Evolutionary conservation across 2,888 invertebrate species (phyloP).

Genomic region (Rambutsinella grinnellia): DNA sequence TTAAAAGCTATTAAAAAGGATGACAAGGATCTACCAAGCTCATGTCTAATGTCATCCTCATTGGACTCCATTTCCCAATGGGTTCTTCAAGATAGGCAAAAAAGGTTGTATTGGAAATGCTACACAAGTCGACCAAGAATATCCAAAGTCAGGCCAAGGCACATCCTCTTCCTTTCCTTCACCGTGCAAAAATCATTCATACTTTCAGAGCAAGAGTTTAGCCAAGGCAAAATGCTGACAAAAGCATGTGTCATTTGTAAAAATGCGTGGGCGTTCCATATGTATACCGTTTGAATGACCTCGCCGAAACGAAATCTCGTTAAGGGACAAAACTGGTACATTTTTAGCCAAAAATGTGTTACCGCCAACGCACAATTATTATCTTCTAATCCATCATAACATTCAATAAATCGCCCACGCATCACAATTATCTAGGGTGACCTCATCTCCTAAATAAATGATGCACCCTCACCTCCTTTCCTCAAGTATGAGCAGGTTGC

Average conservation of each 20-base stretch:
- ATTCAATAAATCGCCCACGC: background rate
- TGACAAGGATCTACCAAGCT: constrained; percentile 32
- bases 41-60: constrained; percentile 8
- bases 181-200: background rate
- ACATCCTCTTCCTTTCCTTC: constrained; percentile 56
- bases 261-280: too few species aligned
- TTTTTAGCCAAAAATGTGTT: too few species aligned
- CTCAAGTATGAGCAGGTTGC: background rate
- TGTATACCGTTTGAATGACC: too few species aligned
- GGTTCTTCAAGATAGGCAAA: background rate
- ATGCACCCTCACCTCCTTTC: background rate
- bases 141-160: constrained; percentile 55
- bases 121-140: constrained; percentile 37
- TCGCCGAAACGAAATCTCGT: too few species aligned
- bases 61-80: background rate
- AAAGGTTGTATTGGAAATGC: background rate
- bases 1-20: constrained; percentile 1
- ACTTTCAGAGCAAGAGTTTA: too few species aligned
- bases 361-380: background rate
- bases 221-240: too few species aligned
- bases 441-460: background rate
- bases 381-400: background rate
- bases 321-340: too few species aligned
- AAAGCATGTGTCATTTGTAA: too few species aligned
- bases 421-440: background rate